Evolutionary conservation across 2,113 vertebrate species (phyloP).

Genomic region (cattle (Bos taurus)): DNA sequence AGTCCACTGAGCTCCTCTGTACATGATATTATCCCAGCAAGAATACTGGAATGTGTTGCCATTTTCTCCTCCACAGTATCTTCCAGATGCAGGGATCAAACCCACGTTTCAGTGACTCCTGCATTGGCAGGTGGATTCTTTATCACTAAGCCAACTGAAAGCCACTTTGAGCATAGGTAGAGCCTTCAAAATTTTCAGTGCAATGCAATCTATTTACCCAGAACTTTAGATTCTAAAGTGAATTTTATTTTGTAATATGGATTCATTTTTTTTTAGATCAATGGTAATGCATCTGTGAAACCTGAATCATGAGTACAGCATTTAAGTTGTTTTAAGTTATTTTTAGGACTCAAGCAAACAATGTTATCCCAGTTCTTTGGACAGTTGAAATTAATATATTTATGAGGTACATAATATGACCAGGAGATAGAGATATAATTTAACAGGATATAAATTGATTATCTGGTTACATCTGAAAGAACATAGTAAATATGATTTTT

Average conservation of each 20-base stretch:
- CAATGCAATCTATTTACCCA: neutral
- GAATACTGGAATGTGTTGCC: neutral
- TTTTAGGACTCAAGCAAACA: neutral
- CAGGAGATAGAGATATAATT: neutral
- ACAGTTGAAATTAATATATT: neutral
- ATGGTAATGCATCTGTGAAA: neutral
- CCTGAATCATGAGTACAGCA: neutral
- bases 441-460: neutral
- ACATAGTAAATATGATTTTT: neutral
- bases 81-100: neutral
- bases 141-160: neutral
- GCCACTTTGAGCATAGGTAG: neutral
- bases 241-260: neutral
- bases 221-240: neutral
- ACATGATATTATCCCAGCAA: neutral
- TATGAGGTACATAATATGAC: neutral
- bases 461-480: neutral
- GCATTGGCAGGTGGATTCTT: neutral
- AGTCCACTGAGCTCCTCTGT: neutral
- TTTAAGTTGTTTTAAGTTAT: neutral
- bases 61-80: neutral
- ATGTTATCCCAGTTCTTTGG: neutral
- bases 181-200: neutral
- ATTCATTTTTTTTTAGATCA: neutral
- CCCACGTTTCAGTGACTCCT: accelerated